Percentiles rank a stretch among this genome's conserved stretches.
These are phyloP conservation scores for Gari tellinella DNA, from an alignment of 2,888 invertebrate species.

Conservation along the genomic window DNA sequence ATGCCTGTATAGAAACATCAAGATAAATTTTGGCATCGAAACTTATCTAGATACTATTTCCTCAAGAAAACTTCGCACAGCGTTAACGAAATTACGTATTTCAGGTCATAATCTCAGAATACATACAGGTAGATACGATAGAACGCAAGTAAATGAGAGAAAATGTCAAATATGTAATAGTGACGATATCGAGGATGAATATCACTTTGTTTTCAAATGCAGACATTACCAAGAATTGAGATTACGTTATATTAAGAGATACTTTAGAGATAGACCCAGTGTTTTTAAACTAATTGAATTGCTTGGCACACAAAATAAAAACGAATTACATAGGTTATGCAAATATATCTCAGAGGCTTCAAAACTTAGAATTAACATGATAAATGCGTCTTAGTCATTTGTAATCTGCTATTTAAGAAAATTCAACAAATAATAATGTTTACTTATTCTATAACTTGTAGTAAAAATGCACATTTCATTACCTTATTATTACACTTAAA, in stretches of 20 bases:
- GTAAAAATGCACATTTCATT: too few species aligned
- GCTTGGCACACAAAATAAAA: too few species aligned
- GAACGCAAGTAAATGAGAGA: neutral
- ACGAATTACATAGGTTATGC: too few species aligned
- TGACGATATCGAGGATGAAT: neutral
- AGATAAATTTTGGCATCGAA: conserved; percentile 1
- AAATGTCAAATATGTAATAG: neutral
- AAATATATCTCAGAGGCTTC: too few species aligned
- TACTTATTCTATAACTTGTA: too few species aligned
- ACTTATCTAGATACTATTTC: neutral
- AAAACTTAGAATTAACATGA: too few species aligned
- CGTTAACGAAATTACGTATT: neutral
- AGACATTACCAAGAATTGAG: neutral
- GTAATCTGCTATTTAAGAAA: too few species aligned
- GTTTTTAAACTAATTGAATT: too few species aligned
- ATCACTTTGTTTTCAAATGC: neutral
- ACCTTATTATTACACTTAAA: too few species aligned
- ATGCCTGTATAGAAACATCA: neutral
- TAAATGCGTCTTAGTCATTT: too few species aligned
- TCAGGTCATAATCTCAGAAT: neutral
- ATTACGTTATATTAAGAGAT: neutral
- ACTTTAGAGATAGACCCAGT: too few species aligned
- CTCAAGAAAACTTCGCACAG: neutral
- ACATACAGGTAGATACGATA: conserved; percentile 3
- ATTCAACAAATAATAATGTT: too few species aligned